Conservation (phyloP, 2,797 vertebrate species). For the Artibeus jamaicensis region DNA sequence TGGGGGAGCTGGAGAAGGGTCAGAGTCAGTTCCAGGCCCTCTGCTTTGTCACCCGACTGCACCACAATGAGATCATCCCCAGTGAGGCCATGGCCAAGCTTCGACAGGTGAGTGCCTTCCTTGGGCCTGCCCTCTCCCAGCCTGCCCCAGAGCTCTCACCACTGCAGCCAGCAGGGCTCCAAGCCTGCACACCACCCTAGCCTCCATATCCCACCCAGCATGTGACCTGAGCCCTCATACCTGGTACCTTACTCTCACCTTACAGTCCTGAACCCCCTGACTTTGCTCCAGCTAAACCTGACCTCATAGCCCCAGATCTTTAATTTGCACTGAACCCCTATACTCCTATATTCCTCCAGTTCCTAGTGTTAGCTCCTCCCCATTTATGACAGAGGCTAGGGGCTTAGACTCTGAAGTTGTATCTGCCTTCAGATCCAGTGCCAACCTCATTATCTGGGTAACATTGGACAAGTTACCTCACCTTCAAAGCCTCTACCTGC, state of each 20-base stretch:
- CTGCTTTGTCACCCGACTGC: conserved; percentile 93
- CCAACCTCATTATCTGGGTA: neutral
- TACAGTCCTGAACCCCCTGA: neutral
- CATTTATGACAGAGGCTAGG: neutral
- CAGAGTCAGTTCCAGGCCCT: conserved; percentile 97
- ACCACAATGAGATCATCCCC: conserved; percentile 97
- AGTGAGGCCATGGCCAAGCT: conserved; percentile 98
- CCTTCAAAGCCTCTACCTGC: neutral
- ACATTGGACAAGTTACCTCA: neutral
- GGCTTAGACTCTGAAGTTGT: neutral
- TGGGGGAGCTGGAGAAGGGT: conserved; percentile 96
- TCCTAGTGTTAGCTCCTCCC: neutral
- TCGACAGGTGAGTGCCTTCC: conserved; percentile 88
- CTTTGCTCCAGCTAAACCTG: neutral
- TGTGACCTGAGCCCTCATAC: neutral
- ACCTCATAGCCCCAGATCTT: neutral
- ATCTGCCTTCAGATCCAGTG: no score
- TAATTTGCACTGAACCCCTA: neutral
- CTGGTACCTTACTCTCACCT: neutral
- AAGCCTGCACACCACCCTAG: no score
- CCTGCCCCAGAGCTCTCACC: rapidly evolving
- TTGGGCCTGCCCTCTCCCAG: neutral
- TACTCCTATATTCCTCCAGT: neutral
- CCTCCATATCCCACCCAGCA: neutral
- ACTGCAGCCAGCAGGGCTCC: neutral